A percentile compares a stretch with the other conserved stretches of the same genome.
phyloP scores from a whole-genome alignment of 1,140 invertebrate genomes.

The Potamilus streckersoni region DNA sequence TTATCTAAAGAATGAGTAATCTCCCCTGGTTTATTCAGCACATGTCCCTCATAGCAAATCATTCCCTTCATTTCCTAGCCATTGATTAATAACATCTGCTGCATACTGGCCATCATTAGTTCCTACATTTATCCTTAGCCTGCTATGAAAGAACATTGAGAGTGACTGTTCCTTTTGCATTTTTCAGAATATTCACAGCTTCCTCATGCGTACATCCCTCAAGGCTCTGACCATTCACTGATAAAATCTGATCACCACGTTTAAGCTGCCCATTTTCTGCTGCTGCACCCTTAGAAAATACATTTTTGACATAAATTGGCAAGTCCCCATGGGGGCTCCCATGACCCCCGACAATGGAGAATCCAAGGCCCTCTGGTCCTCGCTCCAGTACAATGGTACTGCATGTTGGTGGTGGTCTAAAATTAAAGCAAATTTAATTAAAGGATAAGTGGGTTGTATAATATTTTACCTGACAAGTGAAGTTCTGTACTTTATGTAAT shows the following conservation, averaged over 20 bases:
- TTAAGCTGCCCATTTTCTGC: constrained; percentile 76
- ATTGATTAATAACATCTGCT: no score
- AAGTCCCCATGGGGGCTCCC: constrained; percentile 82
- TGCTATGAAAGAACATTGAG: constrained; percentile 67
- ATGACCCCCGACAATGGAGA: constrained; percentile 84
- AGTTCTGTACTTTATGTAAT: no score
- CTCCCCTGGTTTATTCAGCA: no score
- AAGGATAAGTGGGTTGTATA: background rate
- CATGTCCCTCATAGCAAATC: no score
- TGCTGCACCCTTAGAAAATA: constrained; percentile 81
- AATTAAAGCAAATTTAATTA: constrained; percentile 26
- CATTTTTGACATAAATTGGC: constrained; percentile 86
- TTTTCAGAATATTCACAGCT: constrained; percentile 74
- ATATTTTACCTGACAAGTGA: background rate
- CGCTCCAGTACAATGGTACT: constrained; percentile 76
- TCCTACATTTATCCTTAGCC: no score
- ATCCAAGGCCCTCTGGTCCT: constrained; percentile 81
- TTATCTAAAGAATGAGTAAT: no score
- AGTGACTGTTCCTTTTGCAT: constrained; percentile 71
- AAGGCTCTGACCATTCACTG: constrained; percentile 71
- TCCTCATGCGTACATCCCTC: constrained; percentile 75
- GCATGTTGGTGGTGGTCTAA: constrained; percentile 50
- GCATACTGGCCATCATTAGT: no score
- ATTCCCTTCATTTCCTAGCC: no score
- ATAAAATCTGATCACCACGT: constrained; percentile 74